Percentiles rank a stretch among this genome's conserved stretches.
phyloP scores from a whole-genome alignment of 2,797 vertebrate species.

The Limnodromus scolopaceus region DNA sequence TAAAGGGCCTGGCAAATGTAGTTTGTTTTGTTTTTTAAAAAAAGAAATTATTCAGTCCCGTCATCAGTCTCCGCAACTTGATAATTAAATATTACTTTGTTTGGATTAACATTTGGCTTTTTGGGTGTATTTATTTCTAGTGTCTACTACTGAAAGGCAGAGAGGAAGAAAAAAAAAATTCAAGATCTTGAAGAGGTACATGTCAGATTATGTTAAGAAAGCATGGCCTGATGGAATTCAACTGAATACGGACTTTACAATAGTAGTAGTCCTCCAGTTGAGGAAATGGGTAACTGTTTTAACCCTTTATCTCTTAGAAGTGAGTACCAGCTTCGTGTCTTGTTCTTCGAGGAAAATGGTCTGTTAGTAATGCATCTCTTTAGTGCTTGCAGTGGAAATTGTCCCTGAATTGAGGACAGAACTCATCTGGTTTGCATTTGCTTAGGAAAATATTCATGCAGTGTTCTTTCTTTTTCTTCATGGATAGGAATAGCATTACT shows the following conservation, averaged over 20 bases:
- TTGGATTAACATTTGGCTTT: conserved; percentile 56
- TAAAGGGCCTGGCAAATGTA: conserved; percentile 35
- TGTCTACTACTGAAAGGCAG: conserved; percentile 36
- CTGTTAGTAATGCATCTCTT: neutral
- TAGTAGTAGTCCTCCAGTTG: conserved; percentile 19
- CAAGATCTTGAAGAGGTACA: conserved; percentile 14
- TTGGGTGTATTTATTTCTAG: conserved; percentile 24
- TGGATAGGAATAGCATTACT: neutral
- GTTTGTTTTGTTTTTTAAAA: neutral
- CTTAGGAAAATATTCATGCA: neutral
- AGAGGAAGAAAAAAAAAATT: neutral
- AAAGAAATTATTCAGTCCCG: neutral
- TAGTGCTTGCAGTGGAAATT: neutral
- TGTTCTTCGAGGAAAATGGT: neutral
- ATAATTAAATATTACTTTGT: conserved; percentile 58
- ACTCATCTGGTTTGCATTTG: neutral
- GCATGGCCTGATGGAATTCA: conserved; percentile 76
- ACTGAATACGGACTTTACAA: conserved; percentile 50
- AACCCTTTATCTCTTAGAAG: conserved; percentile 28
- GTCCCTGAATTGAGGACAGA: neutral
- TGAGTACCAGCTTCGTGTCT: neutral
- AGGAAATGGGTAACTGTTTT: conserved; percentile 25
- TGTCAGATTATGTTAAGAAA: conserved; percentile 67
- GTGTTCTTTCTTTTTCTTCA: neutral
- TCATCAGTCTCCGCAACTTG: neutral